Conservation (phyloP, 2,888 invertebrate genomes). For the Physocephala rufipes region DNA sequence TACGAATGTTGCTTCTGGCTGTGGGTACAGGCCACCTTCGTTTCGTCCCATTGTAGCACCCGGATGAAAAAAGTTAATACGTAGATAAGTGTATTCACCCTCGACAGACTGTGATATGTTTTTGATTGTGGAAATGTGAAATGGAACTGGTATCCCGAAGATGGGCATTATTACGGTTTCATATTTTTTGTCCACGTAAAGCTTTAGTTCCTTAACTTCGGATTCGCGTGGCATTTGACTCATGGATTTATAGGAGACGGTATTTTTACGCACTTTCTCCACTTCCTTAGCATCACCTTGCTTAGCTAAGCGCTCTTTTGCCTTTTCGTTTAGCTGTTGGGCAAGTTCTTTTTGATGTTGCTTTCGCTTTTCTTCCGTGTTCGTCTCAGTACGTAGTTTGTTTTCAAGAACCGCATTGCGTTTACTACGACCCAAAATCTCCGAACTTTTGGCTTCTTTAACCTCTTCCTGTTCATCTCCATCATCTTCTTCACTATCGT, state of each 20-base stretch:
- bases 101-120: slow-evolving; percentile 99
- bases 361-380: slow-evolving; percentile 96
- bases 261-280: slow-evolving; percentile 92
- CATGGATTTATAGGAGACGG: slow-evolving; percentile 91
- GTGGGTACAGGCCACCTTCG: slow-evolving; percentile 89
- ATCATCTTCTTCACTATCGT: slow-evolving; percentile 86
- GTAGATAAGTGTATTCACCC: slow-evolving; percentile 96
- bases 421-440: slow-evolving; percentile 73
- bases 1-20: slow-evolving; percentile 95
- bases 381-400: slow-evolving; percentile 91
- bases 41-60: slow-evolving; percentile 95
- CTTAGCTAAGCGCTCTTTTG: slow-evolving; percentile 89
- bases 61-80: slow-evolving; percentile 98
- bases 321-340: slow-evolving; percentile 88
- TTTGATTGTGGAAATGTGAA: slow-evolving; percentile 98
- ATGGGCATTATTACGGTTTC: slow-evolving; percentile 98
- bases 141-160: slow-evolving; percentile 95
- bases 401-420: slow-evolving; percentile 92
- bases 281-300: slow-evolving; percentile 86
- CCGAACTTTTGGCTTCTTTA: slow-evolving; percentile 69
- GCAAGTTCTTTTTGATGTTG: slow-evolving; percentile 96
- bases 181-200: slow-evolving; percentile 96
- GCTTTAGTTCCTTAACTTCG: slow-evolving; percentile 91
- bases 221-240: slow-evolving; percentile 93
- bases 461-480: slow-evolving; percentile 82